Evolutionary conservation across 2,888 invertebrate genomes (phyloP), one percentile per base, ranked within the genome.

Genomic region (Bhutanitis thaidina): DNA sequence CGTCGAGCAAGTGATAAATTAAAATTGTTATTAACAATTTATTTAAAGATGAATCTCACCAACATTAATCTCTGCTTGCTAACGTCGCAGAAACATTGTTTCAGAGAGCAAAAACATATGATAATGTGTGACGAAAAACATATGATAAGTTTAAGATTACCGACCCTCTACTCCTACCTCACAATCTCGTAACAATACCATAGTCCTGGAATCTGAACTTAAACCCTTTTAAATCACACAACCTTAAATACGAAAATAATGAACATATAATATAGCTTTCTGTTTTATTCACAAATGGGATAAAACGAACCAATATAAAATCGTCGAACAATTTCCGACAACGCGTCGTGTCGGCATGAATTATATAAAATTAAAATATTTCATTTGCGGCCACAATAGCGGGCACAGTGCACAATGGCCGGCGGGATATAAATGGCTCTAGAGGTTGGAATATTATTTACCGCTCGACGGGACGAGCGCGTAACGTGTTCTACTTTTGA

Each of bases 301-400:
- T 44, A 25, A 37, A 41, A 30, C 36, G 46, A 25, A 27, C 46
- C 46, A 38, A 46, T 46, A 37, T 41, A 43, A 52, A 52, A 46
- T 32, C 46, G 15, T 51, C 51, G 16, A 20, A 41, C 45, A 41
- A 36, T 41, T 12, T 37, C 45, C 46, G 45, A 46, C 46, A 46
- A 43, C 43, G 46, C 41, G 13, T 39, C 20, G 25, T 25, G 56
- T 59, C 55, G 46, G 39, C 52, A 54, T 59, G 56, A 63, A 61
- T 61, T 59, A 64, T 58, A 52, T 52, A 41, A 61, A 60, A 59
- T 59, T 53, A 57, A 55, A 61, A 54, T 61, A 60, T 59, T 61
- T 62, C 60, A 62, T 58, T 53, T 56, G 57, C 45, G 52, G 49
- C 55, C 43, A 52, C 54, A 50, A 47, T 40, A 48, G 47, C 35